Base-by-base conservation (phyloP, 2,113 vertebrate species). In the Orcinus orca region DNA sequence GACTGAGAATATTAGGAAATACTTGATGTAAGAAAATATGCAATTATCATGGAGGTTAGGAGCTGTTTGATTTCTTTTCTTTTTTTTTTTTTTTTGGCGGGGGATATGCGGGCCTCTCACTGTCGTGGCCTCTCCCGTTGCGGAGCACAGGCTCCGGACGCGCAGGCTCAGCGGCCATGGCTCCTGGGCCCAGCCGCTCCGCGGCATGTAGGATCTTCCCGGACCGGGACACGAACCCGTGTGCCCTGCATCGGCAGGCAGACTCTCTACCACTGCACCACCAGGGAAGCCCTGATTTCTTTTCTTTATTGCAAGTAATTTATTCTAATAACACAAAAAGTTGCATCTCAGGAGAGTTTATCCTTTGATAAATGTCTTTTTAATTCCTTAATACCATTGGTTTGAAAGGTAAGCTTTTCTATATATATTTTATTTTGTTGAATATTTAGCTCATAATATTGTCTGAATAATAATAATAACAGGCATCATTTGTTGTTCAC, bases 41-140 rank as follows among this genome's bases (percentile, higher is more conserved):
- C 91, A n/a, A 71, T 97, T 96, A 84, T 76, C 33, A 76, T 95
- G 70, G 93, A 38, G 33, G 93, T 87, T 63, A 60, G 76, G 70
- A 92, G 83, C 50, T 95, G 29, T 94, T 89, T 90, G 81, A 93
- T 68, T 82, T 94, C 67, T 96, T 96, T 79, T 87, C 41, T 97
- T 96, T 95, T 73, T 96, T 87, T 96, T 96, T 73, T 96, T 96
- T 79, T 87, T 41, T 41, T 41, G 41, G 41, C 6, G 41, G 41
- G 41, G 41, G 6, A 41, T 41, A 41, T 41, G 41, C 41, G 41
- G 41, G 41, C 41, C 41, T 41, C 41, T 41, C 41, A 41, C 41
- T 41, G 41, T 41, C 41, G 41, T 41, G 41, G 41, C 41, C 41
- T 41, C 41, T 41, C 41, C 41, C 41, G 41, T 41, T 41, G 41